Conservation (phyloP, 2,113 vertebrate genomes). For the Microtus richardsoni region DNA sequence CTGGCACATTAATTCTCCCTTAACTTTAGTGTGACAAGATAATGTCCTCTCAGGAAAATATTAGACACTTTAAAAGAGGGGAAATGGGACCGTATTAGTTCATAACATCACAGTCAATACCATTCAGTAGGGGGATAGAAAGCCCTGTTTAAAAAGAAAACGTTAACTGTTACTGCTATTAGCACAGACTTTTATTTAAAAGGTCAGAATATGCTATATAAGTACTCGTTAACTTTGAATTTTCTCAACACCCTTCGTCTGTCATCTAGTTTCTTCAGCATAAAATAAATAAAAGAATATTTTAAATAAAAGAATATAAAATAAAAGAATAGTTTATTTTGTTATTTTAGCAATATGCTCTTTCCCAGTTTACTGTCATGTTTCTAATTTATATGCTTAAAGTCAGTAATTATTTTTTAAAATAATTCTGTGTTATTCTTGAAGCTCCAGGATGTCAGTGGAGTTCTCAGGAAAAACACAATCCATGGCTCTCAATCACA, state of each 20-base stretch:
- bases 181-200: neutral
- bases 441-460: neutral
- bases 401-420: neutral
- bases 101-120: neutral
- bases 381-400: constrained; percentile 55
- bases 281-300: too few species aligned
- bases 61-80: constrained; percentile 21
- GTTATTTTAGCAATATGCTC: neutral
- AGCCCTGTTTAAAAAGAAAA: constrained; percentile 53
- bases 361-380: neutral
- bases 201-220: neutral
- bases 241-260: neutral
- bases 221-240: neutral
- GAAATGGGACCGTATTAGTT: constrained; percentile 33
- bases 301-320: too few species aligned
- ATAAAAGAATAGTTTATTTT: too few species aligned
- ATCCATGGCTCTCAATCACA: neutral
- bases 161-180: neutral
- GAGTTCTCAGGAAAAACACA: constrained; percentile 1
- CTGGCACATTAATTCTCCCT: constrained; percentile 51
- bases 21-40: constrained; percentile 61
- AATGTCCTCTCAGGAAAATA: constrained; percentile 54
- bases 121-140: neutral
- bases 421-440: neutral
- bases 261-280: neutral